Base-by-base conservation (phyloP, 2,113 vertebrate genomes). In the Amphiprion ocellaris region DNA sequence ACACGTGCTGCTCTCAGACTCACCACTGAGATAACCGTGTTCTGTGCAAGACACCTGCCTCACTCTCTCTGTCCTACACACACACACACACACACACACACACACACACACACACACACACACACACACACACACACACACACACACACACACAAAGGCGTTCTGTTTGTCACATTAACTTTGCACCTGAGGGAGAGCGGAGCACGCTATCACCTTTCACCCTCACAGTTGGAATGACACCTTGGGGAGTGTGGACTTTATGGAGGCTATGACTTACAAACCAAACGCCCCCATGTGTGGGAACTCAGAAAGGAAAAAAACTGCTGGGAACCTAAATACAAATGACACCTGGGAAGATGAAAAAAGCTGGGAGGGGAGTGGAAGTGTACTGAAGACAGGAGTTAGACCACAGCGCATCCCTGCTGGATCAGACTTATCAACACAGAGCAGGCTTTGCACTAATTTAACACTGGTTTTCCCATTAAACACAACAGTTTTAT, bases 121-220 rank as follows among this genome's bases (percentile, higher is more conserved):
- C 49, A 52, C 33, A 39, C 21, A 33, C 53, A 37, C 46, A 41
- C 50, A 4, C 50, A 49, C n/a, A 19, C 46, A 67, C 50, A 81
- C 44, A 53, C 62, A 71, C 41, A 81, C 39, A 82, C 37, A 59
- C 49, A 83, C 55, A 80, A 17, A 64, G 16, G 11, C 50, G 64
- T 65, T 50, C 24, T 78, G 24, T 77, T 75, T 82, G 75, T 77
- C 62, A 58, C 69, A 70, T 65, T 47, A 63, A 54, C 64, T 68
- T 79, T 73, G 66, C 81, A 82, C 78, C 82, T 72, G 44, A 82
- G 73, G 69, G 74, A 74, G 19, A 69, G 56, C 55, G 15, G 14
- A 47, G 81, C 59, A 55, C 15, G 7, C 50, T 86, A 88, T 91
- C 61, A 4, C 41, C 58, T 91, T 91, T 87, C 88, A 67, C 59